phyloP scores from a whole-genome alignment of 2,888 invertebrate genomes.

The Lutraria lutraria region DNA sequence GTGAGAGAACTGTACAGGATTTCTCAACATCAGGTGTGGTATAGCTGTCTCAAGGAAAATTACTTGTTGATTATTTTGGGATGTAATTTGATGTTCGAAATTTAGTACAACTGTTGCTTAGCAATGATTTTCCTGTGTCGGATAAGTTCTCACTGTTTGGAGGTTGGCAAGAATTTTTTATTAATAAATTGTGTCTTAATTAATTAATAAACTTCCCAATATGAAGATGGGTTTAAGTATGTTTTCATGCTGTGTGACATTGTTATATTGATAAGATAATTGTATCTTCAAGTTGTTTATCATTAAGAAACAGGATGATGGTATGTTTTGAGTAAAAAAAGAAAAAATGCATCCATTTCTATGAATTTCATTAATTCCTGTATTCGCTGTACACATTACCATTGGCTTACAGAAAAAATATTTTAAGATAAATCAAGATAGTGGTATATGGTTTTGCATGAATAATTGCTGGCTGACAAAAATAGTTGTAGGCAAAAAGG shows the following conservation, averaged over 20 bases:
- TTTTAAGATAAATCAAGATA: conserved; percentile 44
- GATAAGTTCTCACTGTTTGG: conserved; percentile 22
- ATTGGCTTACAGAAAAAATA: conserved; percentile 25
- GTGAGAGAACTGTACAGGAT: conserved; percentile 32
- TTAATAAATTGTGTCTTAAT: conserved; percentile 34
- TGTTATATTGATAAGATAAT: background rate
- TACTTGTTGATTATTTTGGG: conserved; percentile 37
- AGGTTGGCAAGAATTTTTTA: conserved; percentile 37
- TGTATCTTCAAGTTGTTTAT: background rate
- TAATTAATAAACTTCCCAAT: conserved; percentile 13
- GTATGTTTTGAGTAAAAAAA: background rate
- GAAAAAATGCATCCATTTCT: conserved; percentile 23
- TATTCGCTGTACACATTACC: conserved; percentile 31
- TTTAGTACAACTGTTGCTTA: conserved; percentile 34
- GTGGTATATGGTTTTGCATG: conserved; percentile 41
- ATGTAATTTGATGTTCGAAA: conserved; percentile 26
- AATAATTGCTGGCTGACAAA: conserved; percentile 47
- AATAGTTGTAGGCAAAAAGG: conserved; percentile 33
- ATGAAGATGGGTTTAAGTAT: too few species aligned
- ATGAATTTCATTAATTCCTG: conserved; percentile 38
- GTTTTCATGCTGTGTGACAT: background rate
- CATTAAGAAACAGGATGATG: background rate
- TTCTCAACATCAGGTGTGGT: conserved; percentile 30
- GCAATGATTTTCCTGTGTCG: background rate
- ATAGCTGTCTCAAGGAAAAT: conserved; percentile 39